Base-by-base conservation (phyloP, 2,797 vertebrate genomes). In the Odontamblyopus lacepedii region DNA sequence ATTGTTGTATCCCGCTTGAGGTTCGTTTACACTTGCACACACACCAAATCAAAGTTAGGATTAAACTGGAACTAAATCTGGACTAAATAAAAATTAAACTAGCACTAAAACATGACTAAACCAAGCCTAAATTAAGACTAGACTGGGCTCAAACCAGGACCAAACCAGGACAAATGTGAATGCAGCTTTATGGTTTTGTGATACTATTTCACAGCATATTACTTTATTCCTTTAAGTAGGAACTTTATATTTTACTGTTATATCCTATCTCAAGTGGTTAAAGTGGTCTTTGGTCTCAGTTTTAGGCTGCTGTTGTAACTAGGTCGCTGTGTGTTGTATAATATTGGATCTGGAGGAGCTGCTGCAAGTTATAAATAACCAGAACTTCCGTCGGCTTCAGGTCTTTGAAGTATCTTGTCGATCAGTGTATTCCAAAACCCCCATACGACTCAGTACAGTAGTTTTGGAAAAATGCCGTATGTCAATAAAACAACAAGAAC, bases 281-380 rank as follows among this genome's bases (percentile, higher is more conserved):
- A 9, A 29, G n/a, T 61, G 15, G 30, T 32, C 6, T 62, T 62
- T 38, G 1, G 30, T 26, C 57, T 60, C 13, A 29, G 16, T 64
- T 77, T 78, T 73, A 78, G 38, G 60, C 61, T 70, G 70, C n/a
- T 88, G 29, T 69, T 64, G 75, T 72, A 92, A 92, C 88, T 94
- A 88, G 93, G 93, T 91, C 89, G 88, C 74, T 48, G 69, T 69
- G 60, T 74, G 87, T 92, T 92, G 84, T 87, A 80, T 87, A 90
- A 89, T 83, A n/a, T 77, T 78, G 79, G 70, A 70, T 92, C 77
- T 82, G 81, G 82, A 89, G 81, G 86, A 84, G 77, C 76, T 79
- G 82, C 87, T 87, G 79, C 73, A 82, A 78, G 82, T 89, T 91
- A 90, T 82, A 91, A 90, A 92, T 92, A 92, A 88, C 85, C 67